Percentiles rank a stretch among this genome's conserved stretches.
These are phyloP conservation scores for Perizoma affinitatum DNA, from an alignment of 2,888 invertebrate species.

Conservation along the genomic window DNA sequence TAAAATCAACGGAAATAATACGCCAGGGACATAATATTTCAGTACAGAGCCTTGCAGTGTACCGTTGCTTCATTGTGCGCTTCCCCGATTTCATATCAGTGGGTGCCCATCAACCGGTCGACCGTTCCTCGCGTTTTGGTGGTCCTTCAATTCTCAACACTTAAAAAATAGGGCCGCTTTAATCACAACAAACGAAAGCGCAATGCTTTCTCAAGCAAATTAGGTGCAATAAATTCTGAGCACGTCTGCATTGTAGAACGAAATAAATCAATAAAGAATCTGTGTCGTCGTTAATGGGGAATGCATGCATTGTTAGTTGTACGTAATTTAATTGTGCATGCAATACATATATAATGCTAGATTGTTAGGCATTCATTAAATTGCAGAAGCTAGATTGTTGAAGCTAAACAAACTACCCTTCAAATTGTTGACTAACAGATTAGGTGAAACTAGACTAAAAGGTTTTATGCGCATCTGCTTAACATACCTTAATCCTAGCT, in stretches of 20 bases:
- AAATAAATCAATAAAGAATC: constrained; percentile 70
- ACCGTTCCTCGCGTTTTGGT: constrained; percentile 37
- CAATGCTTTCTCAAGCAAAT: constrained; percentile 41
- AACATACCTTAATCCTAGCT: too few relatives aligned
- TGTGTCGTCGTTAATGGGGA: constrained; percentile 59
- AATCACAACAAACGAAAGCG: constrained; percentile 37
- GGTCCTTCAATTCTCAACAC: constrained; percentile 37
- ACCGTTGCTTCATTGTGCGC: too few relatives aligned
- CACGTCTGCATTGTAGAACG: constrained; percentile 44
- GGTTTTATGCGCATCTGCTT: neutral
- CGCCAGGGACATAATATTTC: too few relatives aligned
- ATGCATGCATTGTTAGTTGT: constrained; percentile 52
- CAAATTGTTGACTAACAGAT: neutral
- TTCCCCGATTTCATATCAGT: constrained; percentile 7
- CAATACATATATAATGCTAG: constrained; percentile 70
- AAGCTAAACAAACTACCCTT: neutral
- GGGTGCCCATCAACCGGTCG: constrained; percentile 16
- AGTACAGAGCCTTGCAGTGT: too few relatives aligned
- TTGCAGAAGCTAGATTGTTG: neutral
- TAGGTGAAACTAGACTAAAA: neutral
- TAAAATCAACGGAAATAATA: too few relatives aligned
- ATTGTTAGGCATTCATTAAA: constrained; percentile 35
- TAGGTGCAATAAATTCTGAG: constrained; percentile 48
- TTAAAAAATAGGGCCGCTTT: constrained; percentile 33
- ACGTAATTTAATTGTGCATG: constrained; percentile 64